Evolutionary conservation across 2,888 invertebrate species (phyloP).

Genomic region (Pterostichus niger): DNA sequence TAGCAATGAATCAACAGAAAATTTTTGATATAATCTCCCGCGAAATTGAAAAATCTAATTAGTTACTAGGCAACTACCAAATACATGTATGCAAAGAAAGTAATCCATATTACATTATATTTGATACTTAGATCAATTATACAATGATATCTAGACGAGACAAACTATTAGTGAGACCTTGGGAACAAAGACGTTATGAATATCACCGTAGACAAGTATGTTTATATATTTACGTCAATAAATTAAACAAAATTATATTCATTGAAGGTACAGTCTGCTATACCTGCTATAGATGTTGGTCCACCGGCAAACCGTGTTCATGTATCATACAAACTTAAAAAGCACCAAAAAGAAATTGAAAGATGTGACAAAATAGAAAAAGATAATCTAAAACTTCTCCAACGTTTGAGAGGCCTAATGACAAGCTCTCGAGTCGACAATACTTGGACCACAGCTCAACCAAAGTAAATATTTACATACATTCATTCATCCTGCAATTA

Average conservation of each 20-base stretch:
- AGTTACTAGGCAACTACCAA: constrained; percentile 23
- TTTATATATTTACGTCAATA: constrained; percentile 20
- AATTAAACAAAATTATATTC: too few relatives aligned
- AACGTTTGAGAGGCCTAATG: constrained; percentile 84
- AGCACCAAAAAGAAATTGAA: constrained; percentile 84
- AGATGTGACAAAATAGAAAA: constrained; percentile 82
- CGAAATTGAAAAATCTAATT: constrained; percentile 41
- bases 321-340: constrained; percentile 84
- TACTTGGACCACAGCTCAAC: constrained; percentile 82
- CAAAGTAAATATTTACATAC: constrained; percentile 76
- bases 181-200: constrained; percentile 84
- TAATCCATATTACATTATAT: constrained; percentile 30
- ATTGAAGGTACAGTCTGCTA: constrained; percentile 81
- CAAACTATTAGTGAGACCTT: constrained; percentile 85
- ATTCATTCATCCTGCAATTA: not conserved
- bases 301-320: constrained; percentile 83
- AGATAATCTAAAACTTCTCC: constrained; percentile 85
- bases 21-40: constrained; percentile 15
- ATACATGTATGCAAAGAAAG: constrained; percentile 1
- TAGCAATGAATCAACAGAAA: not conserved
- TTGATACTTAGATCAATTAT: constrained; percentile 1
- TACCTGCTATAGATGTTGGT: constrained; percentile 84
- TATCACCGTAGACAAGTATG: constrained; percentile 85
- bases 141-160: constrained; percentile 85
- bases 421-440: constrained; percentile 83